Evolutionary conservation across 2,113 vertebrate species (phyloP).

Genomic region (Sitta europaea): DNA sequence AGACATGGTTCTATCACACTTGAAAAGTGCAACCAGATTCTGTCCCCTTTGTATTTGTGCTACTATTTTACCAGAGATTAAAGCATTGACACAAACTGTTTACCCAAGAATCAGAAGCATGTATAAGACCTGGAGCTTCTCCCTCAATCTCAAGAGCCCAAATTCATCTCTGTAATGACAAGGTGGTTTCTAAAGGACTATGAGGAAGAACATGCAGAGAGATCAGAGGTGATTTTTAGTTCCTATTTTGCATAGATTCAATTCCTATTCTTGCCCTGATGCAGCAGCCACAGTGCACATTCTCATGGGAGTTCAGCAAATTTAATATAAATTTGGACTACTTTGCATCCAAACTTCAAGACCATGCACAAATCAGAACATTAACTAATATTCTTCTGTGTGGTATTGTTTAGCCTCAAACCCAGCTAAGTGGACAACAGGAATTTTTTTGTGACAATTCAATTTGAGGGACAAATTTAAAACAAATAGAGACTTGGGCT

Average conservation of each 20-base stretch:
- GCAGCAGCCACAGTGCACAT: accelerated
- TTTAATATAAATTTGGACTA: neutral
- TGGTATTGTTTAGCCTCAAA: neutral
- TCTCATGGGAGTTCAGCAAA: neutral
- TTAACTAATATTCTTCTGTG: neutral
- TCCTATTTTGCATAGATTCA: neutral
- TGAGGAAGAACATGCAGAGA: neutral
- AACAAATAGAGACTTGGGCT: neutral
- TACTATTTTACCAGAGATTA: neutral
- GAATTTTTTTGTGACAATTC: neutral
- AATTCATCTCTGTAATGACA: neutral
- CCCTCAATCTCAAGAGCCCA: neutral
- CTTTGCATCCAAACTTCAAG: neutral
- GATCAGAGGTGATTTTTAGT: neutral
- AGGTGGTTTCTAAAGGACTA: neutral
- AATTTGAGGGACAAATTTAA: neutral
- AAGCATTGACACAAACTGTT: neutral
- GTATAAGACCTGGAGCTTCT: neutral
- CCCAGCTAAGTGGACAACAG: neutral
- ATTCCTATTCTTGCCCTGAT: neutral
- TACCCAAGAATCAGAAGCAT: neutral
- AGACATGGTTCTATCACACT: neutral
- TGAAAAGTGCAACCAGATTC: neutral
- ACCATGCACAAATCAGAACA: neutral
- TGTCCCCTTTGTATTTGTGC: neutral